These are phyloP conservation scores for Furcula furcula DNA, from an alignment of 2,888 invertebrate species.

Conservation along the genomic window DNA sequence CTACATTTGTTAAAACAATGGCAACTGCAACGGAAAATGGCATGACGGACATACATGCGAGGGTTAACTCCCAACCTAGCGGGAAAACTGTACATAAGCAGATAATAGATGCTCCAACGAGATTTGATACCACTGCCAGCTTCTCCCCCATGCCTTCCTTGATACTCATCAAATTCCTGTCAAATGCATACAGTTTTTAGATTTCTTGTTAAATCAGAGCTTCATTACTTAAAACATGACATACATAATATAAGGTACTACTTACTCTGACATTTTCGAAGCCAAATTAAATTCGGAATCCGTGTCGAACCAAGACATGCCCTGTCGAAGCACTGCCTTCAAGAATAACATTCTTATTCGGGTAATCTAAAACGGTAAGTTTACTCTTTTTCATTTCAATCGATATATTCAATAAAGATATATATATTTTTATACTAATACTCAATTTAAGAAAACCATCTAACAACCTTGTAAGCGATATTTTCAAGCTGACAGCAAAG, in stretches of 20 bases:
- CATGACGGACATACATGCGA: slow-evolving; percentile 88
- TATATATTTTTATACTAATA: no score
- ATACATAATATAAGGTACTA: no score
- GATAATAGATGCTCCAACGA: slow-evolving; percentile 85
- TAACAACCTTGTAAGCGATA: no score
- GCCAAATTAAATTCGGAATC: slow-evolving; percentile 85
- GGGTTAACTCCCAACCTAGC: slow-evolving; percentile 91
- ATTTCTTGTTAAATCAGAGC: no score
- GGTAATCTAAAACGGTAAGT: slow-evolving; percentile 69
- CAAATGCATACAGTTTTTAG: no score
- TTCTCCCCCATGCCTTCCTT: slow-evolving; percentile 93
- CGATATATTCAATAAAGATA: no score
- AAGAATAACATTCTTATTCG: slow-evolving; percentile 84
- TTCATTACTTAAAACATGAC: no score
- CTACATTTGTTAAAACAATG: slow-evolving; percentile 86
- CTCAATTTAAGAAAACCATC: no score
- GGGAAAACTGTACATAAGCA: slow-evolving; percentile 87
- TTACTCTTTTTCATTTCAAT: no score
- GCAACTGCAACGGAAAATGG: slow-evolving; percentile 88
- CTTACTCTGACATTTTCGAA: slow-evolving; percentile 87
- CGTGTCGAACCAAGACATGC: slow-evolving; percentile 87
- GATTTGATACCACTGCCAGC: slow-evolving; percentile 86
- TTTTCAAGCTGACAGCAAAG: no score
- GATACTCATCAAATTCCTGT: slow-evolving; percentile 87
- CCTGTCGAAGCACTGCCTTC: slow-evolving; percentile 84